Evolutionary conservation across 2,113 vertebrate genomes (phyloP).

Genomic region (Corythoichthys haematopterus): DNA sequence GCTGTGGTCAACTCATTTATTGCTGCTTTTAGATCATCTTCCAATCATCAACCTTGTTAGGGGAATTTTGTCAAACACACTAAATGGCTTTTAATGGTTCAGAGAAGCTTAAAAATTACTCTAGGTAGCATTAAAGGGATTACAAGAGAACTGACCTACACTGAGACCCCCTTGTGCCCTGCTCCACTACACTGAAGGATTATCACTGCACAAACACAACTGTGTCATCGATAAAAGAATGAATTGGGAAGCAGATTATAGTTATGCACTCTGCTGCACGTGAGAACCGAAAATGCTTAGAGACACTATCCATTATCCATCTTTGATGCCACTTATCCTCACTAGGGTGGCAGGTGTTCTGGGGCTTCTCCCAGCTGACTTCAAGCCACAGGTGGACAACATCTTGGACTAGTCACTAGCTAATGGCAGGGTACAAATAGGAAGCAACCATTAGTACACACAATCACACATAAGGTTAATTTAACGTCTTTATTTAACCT

Average conservation of each 20-base stretch:
- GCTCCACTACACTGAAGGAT: slow-evolving; percentile 41
- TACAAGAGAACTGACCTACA: slow-evolving; percentile 47
- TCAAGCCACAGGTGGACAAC: background rate
- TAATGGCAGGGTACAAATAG: background rate
- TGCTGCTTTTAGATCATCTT: slow-evolving; percentile 18
- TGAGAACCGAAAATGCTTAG: slow-evolving; percentile 37
- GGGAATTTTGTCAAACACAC: slow-evolving; percentile 22
- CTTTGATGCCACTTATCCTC: background rate
- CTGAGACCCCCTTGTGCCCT: slow-evolving; percentile 15
- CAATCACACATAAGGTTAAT: background rate
- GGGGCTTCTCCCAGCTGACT: background rate
- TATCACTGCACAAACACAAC: slow-evolving; percentile 20
- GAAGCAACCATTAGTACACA: background rate
- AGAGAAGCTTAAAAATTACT: slow-evolving; percentile 45
- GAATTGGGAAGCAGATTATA: slow-evolving; percentile 44
- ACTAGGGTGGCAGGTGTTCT: background rate
- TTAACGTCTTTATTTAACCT: background rate
- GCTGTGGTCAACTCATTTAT: background rate
- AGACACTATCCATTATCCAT: slow-evolving; percentile 18
- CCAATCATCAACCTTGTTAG: background rate
- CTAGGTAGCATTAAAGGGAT: slow-evolving; percentile 53
- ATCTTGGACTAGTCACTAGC: background rate
- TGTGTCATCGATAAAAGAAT: slow-evolving; percentile 33
- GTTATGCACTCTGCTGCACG: slow-evolving; percentile 20
- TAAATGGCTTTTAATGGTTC: slow-evolving; percentile 34